phyloP scores from a whole-genome alignment of 2,797 vertebrate species.

The Artibeus jamaicensis region DNA sequence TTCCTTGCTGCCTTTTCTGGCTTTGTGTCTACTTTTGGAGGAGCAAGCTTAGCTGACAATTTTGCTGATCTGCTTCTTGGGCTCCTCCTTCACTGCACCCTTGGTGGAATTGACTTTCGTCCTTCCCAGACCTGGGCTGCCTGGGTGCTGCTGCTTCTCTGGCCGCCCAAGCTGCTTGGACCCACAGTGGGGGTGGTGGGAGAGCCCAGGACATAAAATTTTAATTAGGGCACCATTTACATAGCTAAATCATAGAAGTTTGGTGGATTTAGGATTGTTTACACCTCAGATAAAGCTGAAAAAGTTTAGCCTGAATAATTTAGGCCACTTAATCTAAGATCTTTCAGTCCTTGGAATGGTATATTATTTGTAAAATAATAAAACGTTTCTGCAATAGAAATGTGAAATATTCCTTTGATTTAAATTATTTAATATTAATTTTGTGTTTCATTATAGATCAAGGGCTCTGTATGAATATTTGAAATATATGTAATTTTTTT shows the following conservation, averaged over 20 bases:
- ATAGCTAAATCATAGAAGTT: background rate
- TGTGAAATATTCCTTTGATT: background rate
- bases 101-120: background rate
- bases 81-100: background rate
- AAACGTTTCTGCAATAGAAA: background rate
- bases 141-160: background rate
- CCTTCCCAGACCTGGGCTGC: background rate
- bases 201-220: background rate
- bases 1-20: background rate
- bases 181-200: no score
- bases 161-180: background rate
- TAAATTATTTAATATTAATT: slow-evolving; percentile 9
- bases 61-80: background rate
- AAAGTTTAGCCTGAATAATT: background rate
- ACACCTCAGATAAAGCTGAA: background rate
- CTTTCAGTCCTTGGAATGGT: background rate
- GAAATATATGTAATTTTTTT: background rate
- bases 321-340: background rate
- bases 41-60: background rate
- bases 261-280: background rate
- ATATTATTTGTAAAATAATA: slow-evolving; percentile 13
- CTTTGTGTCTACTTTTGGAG: background rate
- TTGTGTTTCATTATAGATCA: background rate
- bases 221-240: background rate
- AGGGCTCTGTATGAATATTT: background rate